Evolutionary conservation across 2,797 vertebrate genomes (phyloP).

Genomic region (Danio albolineatus): DNA sequence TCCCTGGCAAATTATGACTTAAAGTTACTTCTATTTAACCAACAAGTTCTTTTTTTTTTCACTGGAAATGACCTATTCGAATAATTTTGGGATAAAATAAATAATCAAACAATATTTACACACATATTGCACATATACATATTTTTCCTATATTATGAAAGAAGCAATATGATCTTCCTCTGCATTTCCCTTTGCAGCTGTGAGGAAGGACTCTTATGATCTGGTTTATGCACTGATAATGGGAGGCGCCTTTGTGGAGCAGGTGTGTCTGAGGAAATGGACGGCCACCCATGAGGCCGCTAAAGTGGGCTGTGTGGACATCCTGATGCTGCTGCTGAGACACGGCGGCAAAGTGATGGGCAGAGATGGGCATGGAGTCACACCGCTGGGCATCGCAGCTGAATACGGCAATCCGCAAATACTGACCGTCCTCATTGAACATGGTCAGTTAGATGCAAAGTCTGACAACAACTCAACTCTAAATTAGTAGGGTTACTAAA

Average conservation of each 20-base stretch:
- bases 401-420: slow-evolving; percentile 82
- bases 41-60: no score
- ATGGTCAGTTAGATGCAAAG: slow-evolving; percentile 70
- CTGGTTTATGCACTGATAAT: slow-evolving; percentile 81
- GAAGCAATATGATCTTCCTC: neutral
- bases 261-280: slow-evolving; percentile 83
- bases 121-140: no score
- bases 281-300: slow-evolving; percentile 90
- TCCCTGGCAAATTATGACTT: no score
- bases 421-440: slow-evolving; percentile 84
- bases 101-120: no score
- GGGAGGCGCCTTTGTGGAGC: slow-evolving; percentile 83
- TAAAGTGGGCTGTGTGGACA: slow-evolving; percentile 81
- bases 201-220: slow-evolving; percentile 80
- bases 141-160: no score
- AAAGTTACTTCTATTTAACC: no score
- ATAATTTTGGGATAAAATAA: no score
- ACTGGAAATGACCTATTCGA: no score
- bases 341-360: slow-evolving; percentile 79
- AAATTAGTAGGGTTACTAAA: neutral
- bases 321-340: slow-evolving; percentile 81
- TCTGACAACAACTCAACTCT: neutral
- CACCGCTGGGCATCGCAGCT: slow-evolving; percentile 83
- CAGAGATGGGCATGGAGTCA: slow-evolving; percentile 83
- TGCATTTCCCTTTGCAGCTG: slow-evolving; percentile 68